These are phyloP conservation scores for Rhinopithecus roxellana DNA, from an alignment of 2,113 vertebrate genomes.

Conservation along the genomic window DNA sequence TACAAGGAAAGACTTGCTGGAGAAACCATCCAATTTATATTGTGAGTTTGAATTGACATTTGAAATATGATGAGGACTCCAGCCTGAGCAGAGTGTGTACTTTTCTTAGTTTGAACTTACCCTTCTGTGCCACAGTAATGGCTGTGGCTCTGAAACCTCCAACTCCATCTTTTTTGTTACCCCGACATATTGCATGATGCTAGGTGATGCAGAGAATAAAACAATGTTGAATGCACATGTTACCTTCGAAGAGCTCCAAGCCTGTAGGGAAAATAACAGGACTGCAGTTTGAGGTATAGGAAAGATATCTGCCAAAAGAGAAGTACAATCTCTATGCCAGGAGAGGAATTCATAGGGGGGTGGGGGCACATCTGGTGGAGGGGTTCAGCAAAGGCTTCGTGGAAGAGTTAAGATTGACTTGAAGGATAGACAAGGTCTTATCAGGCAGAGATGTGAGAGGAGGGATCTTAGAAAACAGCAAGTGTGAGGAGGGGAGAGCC, in stretches of 20 bases:
- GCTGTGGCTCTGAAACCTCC: not conserved
- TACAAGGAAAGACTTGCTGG: not conserved
- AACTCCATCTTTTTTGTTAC: not conserved
- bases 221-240: not conserved
- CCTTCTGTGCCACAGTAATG: not conserved
- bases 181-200: not conserved
- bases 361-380: not conserved
- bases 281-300: not conserved
- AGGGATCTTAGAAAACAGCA: not conserved
- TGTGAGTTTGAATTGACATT: not conserved
- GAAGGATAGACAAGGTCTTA: not conserved
- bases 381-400: not conserved
- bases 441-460: not conserved
- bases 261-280: not conserved
- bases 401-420: not conserved
- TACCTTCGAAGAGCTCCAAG: not conserved
- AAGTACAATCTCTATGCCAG: not conserved
- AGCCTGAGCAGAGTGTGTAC: not conserved
- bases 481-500: not conserved
- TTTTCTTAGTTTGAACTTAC: not conserved
- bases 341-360: not conserved
- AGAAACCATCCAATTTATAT: not conserved
- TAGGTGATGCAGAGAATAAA: not conserved
- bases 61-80: not conserved
- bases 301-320: not conserved